Percentiles rank a stretch among this genome's conserved stretches.
phyloP scores from a whole-genome alignment of 2,113 vertebrate genomes.

The Fukomys damarensis region DNA sequence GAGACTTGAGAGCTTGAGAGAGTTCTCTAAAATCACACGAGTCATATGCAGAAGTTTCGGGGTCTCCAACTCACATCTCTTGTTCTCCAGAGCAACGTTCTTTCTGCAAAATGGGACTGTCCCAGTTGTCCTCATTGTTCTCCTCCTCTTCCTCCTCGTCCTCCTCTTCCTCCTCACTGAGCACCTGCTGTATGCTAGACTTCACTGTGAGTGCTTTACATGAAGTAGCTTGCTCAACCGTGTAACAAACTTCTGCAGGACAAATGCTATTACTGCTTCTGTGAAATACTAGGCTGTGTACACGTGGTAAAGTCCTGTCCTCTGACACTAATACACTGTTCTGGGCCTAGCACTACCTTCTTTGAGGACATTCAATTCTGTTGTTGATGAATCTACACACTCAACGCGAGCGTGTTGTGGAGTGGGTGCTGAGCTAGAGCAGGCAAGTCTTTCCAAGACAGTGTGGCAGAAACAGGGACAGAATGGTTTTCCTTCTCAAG shows the following conservation, averaged over 20 bases:
- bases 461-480: not conserved
- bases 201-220: not conserved
- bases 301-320: not conserved
- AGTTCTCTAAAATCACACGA: not conserved
- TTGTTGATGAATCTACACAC: not conserved
- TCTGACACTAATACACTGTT: not conserved
- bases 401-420: not conserved
- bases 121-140: not conserved
- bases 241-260: not conserved
- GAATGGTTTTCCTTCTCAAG: not conserved
- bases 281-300: not conserved
- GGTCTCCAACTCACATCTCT: not conserved
- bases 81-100: not conserved
- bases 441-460: not conserved
- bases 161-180: not conserved
- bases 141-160: not conserved
- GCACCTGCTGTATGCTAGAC: not conserved
- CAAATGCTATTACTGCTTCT: not conserved
- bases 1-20: not conserved
- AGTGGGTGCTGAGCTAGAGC: not conserved
- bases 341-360: not conserved
- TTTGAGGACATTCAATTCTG: not conserved
- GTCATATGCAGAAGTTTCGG: not conserved
- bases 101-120: not conserved
- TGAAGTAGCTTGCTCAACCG: not conserved